Percentiles rank a stretch among this genome's conserved stretches.
Conservation (phyloP, 2,113 vertebrate species). For the Saimiri boliviensis region DNA sequence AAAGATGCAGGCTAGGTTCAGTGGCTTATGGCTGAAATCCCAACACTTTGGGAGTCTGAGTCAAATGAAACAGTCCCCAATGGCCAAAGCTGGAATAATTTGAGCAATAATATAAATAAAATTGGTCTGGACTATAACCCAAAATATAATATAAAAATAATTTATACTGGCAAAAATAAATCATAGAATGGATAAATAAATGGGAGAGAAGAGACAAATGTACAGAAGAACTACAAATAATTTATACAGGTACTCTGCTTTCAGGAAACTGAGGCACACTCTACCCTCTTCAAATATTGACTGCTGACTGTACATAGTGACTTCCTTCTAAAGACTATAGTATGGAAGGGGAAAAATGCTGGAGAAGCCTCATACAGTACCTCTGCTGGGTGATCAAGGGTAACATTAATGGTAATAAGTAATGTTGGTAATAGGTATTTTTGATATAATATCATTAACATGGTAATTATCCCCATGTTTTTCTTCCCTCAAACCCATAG, state of each 20-base stretch:
- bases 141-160: not conserved
- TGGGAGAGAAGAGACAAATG: not conserved
- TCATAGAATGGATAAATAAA: not conserved
- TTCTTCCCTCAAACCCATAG: not conserved
- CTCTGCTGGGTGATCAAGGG: no score
- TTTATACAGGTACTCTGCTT: not conserved
- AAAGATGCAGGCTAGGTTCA: no score
- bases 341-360: not conserved
- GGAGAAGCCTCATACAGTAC: not conserved
- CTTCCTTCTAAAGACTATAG: not conserved
- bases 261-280: not conserved
- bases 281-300: not conserved
- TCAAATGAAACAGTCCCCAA: not conserved
- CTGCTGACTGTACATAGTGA: not conserved
- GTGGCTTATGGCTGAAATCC: no score
- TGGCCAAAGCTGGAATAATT: not conserved
- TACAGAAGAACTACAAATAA: not conserved
- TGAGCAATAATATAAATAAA: not conserved
- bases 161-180: not conserved
- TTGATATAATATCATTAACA: no score
- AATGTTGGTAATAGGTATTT: no score
- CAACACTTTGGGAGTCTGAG: no score
- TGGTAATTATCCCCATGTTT: no score
- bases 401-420: no score
- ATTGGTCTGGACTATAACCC: not conserved